These are phyloP conservation scores for Chrysolina oricalcia DNA, from an alignment of 2,888 invertebrate species.

Conservation along the genomic window DNA sequence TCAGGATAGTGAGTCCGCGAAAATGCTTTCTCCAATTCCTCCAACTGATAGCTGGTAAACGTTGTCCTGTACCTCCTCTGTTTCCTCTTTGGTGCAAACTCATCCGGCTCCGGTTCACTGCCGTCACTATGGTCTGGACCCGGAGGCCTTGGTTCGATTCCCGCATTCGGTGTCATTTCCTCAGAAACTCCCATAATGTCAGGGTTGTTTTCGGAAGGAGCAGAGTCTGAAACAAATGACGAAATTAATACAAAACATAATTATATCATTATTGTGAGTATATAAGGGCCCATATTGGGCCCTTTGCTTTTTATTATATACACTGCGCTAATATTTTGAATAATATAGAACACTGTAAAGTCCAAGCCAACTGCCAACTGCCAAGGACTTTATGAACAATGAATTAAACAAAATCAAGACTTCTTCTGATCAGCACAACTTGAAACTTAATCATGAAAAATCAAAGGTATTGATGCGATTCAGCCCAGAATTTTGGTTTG, in stretches of 20 bases:
- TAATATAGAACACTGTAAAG: no score
- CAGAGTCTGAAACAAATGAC: conserved; percentile 66
- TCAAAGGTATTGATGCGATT: no score
- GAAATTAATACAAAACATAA: no score
- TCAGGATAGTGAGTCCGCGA: conserved; percentile 98
- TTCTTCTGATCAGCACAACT: no score
- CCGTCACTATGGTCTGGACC: conserved; percentile 71
- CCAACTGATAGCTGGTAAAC: conserved; percentile 94
- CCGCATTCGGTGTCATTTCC: conserved; percentile 65
- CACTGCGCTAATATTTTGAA: no score
- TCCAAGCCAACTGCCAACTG: no score
- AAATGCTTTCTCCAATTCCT: conserved; percentile 97
- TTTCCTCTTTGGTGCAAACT: conserved; percentile 90
- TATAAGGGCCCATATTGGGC: no score
- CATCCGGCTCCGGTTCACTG: conserved; percentile 79
- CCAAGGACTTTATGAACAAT: no score
- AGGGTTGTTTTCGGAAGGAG: conserved; percentile 66
- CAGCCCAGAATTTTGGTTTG: no score
- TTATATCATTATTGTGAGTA: not conserved
- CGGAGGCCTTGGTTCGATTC: conserved; percentile 58
- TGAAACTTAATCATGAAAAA: no score
- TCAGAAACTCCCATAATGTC: conserved; percentile 70
- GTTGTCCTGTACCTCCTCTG: conserved; percentile 94
- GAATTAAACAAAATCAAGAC: no score
- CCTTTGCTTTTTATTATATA: no score